Evolutionary conservation across 2,888 invertebrate species (phyloP), one percentile per base, ranked within the genome.

Genomic region (Hirtodrosophila trivittata): DNA sequence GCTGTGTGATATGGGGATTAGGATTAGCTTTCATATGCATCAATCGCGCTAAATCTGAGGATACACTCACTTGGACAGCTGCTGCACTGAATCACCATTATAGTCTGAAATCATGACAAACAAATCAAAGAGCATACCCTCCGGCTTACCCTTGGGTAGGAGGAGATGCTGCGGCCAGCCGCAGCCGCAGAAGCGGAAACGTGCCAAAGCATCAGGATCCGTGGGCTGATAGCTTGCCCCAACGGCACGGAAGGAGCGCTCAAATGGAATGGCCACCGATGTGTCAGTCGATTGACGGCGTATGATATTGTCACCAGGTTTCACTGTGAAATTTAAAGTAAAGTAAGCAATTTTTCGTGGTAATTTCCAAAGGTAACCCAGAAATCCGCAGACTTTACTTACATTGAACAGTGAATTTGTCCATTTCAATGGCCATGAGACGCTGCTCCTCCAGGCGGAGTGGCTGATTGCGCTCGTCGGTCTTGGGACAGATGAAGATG

Each of bases 141-240:
- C 91, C 0, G 92, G 84, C 3, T 89, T 94, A 1, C 96, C 96
- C 90, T 93, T 95, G 0, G 96, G 95, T 28, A 95, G 74, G 4
- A 96, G 92, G 93, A 96, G 93, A 89, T 96, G 96, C 63, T 95
- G 94, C 0, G 96, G 96, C 96, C 96, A 96, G 46, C 96, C 96
- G 83, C 97, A 97, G 63, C 96, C 96, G 91, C 97, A 97, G 92
- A 95, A 95, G 91, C 95, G 94, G 91, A 95, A 95, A 47, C 91
- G 89, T 0, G 91, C 92, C 0, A 92, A 90, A 1, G 91, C 88
- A 1, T 90, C 91, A 0, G 92, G 89, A 5, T 75, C 76, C 1
- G 67, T 84, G 0, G 90, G 90, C 0, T 94, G 94, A 7, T 94
- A 91, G 14, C 88, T 90, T 0, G 88, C 85, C 74, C 95, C 94